Evolutionary conservation across 92 coral and sea anemone genomes (phyloP), one percentile per base, ranked within the genome.

Genomic region (Meandrina meandrites): DNA sequence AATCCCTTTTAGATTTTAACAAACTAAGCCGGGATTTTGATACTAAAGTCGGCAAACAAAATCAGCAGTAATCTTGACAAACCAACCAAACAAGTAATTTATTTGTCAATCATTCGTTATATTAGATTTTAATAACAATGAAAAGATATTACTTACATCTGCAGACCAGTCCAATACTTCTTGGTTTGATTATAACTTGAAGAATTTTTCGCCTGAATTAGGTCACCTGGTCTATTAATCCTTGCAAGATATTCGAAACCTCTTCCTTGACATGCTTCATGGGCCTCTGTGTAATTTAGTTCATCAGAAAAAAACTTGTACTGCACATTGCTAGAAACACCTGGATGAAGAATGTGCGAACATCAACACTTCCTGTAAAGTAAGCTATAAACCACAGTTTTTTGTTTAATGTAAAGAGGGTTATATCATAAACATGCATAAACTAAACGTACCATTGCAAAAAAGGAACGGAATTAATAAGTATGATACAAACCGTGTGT

Each of bases 61-160:
- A n/a, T n/a, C n/a, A n/a, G n/a, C n/a, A n/a, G n/a, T n/a, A n/a
- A n/a, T n/a, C n/a, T n/a, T n/a, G n/a, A n/a, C n/a, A n/a, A n/a
- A n/a, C n/a, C n/a, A n/a, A n/a, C n/a, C n/a, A n/a, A n/a, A n/a
- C n/a, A n/a, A n/a, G n/a, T n/a, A n/a, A n/a, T n/a, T n/a, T n/a
- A n/a, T n/a, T n/a, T n/a, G n/a, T n/a, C n/a, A n/a, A n/a, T n/a
- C n/a, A n/a, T n/a, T n/a, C n/a, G n/a, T n/a, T n/a, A n/a, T n/a
- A n/a, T n/a, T n/a, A n/a, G n/a, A n/a, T n/a, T n/a, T n/a, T n/a
- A n/a, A n/a, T n/a, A n/a, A n/a, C n/a, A n/a, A n/a, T n/a, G n/a
- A n/a, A n/a, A n/a, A n/a, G n/a, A n/a, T n/a, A n/a, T 40, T 42
- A 76, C 79, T 76, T 76, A 76, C 79, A 76, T 58, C 16, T 47